Conservation (phyloP, 2,797 vertebrate species). For the Neosalanx taihuensis region DNA sequence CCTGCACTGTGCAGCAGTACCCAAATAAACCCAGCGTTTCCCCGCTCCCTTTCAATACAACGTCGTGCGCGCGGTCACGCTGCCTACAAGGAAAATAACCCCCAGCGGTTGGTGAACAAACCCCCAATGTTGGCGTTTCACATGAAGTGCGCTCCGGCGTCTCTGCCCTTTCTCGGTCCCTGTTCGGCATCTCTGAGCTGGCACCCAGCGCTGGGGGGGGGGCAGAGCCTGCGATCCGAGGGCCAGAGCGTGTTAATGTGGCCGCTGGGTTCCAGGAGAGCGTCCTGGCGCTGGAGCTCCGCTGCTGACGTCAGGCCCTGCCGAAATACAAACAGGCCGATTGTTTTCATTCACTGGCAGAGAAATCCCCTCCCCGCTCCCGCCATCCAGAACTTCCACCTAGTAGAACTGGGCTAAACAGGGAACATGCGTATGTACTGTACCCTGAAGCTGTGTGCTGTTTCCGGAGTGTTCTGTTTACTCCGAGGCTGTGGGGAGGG, state of each 20-base stretch:
- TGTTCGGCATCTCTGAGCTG: conserved; percentile 16
- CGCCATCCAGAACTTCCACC: conserved; percentile 49
- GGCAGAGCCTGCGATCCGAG: conserved; percentile 43
- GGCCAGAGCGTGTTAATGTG: conserved; percentile 42
- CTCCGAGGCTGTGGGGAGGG: conserved; percentile 17
- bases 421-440: background rate
- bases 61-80: conserved; percentile 38
- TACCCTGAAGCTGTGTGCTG: background rate
- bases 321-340: conserved; percentile 58
- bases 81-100: conserved; percentile 38
- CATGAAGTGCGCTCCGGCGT: conserved; percentile 16
- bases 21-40: conserved; percentile 27
- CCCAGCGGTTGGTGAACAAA: no score
- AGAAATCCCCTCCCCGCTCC: conserved; percentile 23
- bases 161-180: conserved; percentile 5
- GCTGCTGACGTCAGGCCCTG: conserved; percentile 59
- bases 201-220: background rate
- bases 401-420: conserved; percentile 21
- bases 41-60: conserved; percentile 19
- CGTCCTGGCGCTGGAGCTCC: conserved; percentile 17
- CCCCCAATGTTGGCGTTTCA: conserved; percentile 6
- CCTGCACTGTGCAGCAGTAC: conserved; percentile 3
- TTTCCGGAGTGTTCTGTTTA: conserved; percentile 7
- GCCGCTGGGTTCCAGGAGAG: conserved; percentile 37
- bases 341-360: conserved; percentile 63